Percentiles rank a stretch among this genome's conserved stretches.
Evolutionary conservation across 2,888 invertebrate species (phyloP).

Genomic region (Taenaris catops): DNA sequence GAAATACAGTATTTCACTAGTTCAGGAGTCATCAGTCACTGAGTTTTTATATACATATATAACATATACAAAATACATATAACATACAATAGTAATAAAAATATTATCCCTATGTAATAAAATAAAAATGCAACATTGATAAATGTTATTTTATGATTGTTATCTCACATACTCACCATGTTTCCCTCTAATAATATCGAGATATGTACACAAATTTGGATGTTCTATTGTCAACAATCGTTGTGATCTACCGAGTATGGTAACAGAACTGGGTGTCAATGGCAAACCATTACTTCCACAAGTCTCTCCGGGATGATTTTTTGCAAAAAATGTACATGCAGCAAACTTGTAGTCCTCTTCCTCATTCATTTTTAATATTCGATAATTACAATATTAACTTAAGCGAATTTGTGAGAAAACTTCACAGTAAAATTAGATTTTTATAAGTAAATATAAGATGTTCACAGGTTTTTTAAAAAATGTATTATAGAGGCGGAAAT

Average conservation of each 20-base stretch:
- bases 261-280: constrained; percentile 96
- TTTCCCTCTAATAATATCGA: constrained; percentile 95
- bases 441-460: too few species aligned
- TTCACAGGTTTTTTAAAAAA: too few species aligned
- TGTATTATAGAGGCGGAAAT: too few species aligned
- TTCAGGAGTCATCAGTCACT: too few species aligned
- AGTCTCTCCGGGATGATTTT: constrained; percentile 92
- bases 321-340: constrained; percentile 95
- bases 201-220: constrained; percentile 91
- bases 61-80: too few species aligned
- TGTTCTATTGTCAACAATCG: constrained; percentile 88
- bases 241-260: constrained; percentile 94
- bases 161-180: constrained; percentile 86
- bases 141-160: too few species aligned
- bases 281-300: constrained; percentile 98
- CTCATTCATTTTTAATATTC: constrained; percentile 20
- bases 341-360: constrained; percentile 76
- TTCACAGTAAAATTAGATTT: neutral
- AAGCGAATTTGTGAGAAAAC: neutral
- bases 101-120: too few species aligned
- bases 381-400: neutral
- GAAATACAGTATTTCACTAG: too few species aligned
- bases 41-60: too few species aligned
- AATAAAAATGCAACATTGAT: too few species aligned
- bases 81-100: too few species aligned